phyloP scores from a whole-genome alignment of 2,888 invertebrate genomes.

The Ctena decussata region DNA sequence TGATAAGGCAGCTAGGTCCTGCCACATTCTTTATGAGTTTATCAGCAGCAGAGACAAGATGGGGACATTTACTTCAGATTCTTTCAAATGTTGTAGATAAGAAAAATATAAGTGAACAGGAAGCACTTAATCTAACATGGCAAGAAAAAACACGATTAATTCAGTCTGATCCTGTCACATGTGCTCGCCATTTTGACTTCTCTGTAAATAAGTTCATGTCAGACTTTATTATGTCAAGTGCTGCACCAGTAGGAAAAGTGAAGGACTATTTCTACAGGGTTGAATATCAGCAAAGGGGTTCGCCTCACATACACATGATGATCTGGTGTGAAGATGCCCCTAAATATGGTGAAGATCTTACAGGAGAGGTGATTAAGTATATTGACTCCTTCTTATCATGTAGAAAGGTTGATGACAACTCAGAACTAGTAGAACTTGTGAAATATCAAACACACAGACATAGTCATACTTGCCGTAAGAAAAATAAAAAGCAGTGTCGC shows the following conservation, averaged over 20 bases:
- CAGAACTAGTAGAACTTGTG: background rate
- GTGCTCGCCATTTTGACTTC: slow-evolving; percentile 55
- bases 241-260: slow-evolving; percentile 49
- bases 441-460: slow-evolving; percentile 41
- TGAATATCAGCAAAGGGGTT: slow-evolving; percentile 54
- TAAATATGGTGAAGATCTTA: slow-evolving; percentile 15
- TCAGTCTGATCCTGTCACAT: slow-evolving; percentile 57
- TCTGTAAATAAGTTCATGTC: slow-evolving; percentile 24
- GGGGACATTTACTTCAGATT: slow-evolving; percentile 1
- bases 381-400: slow-evolving; percentile 45
- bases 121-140: slow-evolving; percentile 14
- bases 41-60: slow-evolving; percentile 19
- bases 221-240: slow-evolving; percentile 13
- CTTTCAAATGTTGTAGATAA: background rate
- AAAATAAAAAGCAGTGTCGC: slow-evolving; percentile 37
- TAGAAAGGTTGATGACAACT: background rate
- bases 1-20: slow-evolving; percentile 36
- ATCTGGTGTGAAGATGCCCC: slow-evolving; percentile 45
- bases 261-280: slow-evolving; percentile 64
- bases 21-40: slow-evolving; percentile 31
- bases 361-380: slow-evolving; percentile 29
- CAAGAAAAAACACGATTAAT: slow-evolving; percentile 1
- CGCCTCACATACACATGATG: slow-evolving; percentile 48
- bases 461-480: slow-evolving; percentile 40
- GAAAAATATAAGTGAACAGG: background rate